A percentile compares a stretch with the other conserved stretches of the same genome.
phyloP scores from a whole-genome alignment of 2,888 invertebrate species.

The Melieria picta region DNA sequence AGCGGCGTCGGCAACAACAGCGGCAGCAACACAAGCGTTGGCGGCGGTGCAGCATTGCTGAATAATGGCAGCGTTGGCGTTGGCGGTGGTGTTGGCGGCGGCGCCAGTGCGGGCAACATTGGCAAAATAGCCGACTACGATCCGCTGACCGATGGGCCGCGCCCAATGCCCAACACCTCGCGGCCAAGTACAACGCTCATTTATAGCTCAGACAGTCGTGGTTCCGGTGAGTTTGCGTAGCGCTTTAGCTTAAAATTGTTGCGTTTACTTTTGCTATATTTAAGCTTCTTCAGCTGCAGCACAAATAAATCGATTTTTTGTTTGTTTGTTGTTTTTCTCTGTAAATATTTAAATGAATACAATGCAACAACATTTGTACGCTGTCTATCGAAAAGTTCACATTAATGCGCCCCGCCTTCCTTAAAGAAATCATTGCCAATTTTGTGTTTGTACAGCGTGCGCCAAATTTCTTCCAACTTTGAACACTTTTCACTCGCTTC shows the following conservation, averaged over 20 bases:
- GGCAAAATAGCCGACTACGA: constrained; percentile 85
- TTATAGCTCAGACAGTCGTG: constrained; percentile 79
- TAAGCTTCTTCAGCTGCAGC: too few relatives aligned
- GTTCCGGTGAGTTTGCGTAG: constrained; percentile 68
- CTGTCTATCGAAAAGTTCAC: too few relatives aligned
- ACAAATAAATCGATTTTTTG: too few relatives aligned
- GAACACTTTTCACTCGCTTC: too few relatives aligned
- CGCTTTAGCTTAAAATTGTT: background rate
- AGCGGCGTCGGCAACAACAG: constrained; percentile 24
- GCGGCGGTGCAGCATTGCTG: constrained; percentile 41
- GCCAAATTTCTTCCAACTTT: too few relatives aligned
- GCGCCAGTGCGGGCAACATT: constrained; percentile 61
- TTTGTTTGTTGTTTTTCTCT: too few relatives aligned
- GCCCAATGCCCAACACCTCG: constrained; percentile 77
- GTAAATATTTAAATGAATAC: too few relatives aligned
- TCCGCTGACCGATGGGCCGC: constrained; percentile 77
- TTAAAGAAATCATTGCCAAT: too few relatives aligned
- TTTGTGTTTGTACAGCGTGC: too few relatives aligned
- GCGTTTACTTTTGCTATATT: too few relatives aligned
- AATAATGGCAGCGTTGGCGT: constrained; percentile 39
- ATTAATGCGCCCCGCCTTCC: too few relatives aligned
- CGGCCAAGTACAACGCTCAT: constrained; percentile 85
- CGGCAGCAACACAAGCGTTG: constrained; percentile 32
- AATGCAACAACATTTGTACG: too few relatives aligned
- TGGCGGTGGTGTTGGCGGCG: constrained; percentile 43